Evolutionary conservation across 2,113 vertebrate species (phyloP).

Genomic region (Psittacus erithacus): DNA sequence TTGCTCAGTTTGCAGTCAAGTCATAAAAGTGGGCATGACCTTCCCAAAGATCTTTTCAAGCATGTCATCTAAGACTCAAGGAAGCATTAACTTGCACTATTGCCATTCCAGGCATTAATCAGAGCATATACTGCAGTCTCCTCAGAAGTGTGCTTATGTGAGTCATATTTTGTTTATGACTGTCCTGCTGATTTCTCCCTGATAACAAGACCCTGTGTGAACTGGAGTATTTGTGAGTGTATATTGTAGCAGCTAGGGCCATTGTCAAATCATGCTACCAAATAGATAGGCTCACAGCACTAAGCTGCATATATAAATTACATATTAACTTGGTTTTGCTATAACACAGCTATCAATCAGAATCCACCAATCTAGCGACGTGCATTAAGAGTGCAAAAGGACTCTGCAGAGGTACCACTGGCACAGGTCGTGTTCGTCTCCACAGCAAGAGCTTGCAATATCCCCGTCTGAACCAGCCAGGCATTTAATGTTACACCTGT

Average conservation of each 20-base stretch:
- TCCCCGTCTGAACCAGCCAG: background rate
- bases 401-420: background rate
- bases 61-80: background rate
- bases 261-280: background rate
- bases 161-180: slow-evolving; percentile 33
- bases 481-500: slow-evolving; percentile 1
- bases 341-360: background rate
- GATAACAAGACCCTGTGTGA: slow-evolving; percentile 23
- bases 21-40: background rate
- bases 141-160: slow-evolving; percentile 25
- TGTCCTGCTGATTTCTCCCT: slow-evolving; percentile 42
- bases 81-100: slow-evolving; percentile 37
- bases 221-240: background rate
- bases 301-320: background rate
- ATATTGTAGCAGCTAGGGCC: background rate
- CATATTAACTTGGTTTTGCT: background rate
- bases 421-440: background rate
- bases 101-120: slow-evolving; percentile 53
- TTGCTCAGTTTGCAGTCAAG: background rate
- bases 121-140: slow-evolving; percentile 31
- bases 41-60: slow-evolving; percentile 28
- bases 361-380: background rate
- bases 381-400: background rate
- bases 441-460: background rate
- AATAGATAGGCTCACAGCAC: background rate